phyloP scores from a whole-genome alignment of 2,113 vertebrate species.

The Cephalophus harveyi region DNA sequence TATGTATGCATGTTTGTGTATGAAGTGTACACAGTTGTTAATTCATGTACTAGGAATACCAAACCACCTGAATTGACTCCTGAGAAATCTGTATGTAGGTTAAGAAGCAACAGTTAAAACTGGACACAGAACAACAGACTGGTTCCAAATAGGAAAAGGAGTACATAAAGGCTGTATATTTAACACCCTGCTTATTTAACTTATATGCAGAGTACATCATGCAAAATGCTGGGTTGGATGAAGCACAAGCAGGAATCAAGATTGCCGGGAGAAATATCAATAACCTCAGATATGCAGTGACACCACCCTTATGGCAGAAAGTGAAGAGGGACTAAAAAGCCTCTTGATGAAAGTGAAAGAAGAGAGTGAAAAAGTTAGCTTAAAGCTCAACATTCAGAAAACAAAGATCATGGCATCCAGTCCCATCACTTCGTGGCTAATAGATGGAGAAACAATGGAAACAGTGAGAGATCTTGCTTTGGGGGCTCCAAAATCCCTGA shows the following conservation, averaged over 20 bases:
- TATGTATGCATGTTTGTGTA: neutral
- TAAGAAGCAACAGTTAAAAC: neutral
- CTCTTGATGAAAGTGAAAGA: neutral
- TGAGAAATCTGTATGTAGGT: neutral
- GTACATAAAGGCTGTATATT: neutral
- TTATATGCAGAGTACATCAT: neutral
- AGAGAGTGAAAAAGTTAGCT: neutral
- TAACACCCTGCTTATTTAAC: neutral
- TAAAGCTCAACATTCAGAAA: neutral
- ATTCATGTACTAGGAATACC: neutral
- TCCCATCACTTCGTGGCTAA: neutral
- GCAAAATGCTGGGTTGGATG: fast-evolving
- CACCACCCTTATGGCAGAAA: neutral
- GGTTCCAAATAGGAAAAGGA: neutral
- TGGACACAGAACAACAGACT: neutral
- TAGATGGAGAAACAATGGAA: fast-evolving
- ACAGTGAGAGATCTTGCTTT: neutral
- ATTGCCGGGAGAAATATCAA: neutral
- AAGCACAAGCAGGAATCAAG: neutral
- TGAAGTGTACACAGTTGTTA: neutral
- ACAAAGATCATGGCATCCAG: neutral
- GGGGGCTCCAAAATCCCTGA: neutral
- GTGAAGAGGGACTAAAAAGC: neutral
- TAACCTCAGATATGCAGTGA: neutral
- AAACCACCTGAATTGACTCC: neutral